Base-by-base conservation (phyloP, 2,113 vertebrate genomes). In the Papio anubis region DNA sequence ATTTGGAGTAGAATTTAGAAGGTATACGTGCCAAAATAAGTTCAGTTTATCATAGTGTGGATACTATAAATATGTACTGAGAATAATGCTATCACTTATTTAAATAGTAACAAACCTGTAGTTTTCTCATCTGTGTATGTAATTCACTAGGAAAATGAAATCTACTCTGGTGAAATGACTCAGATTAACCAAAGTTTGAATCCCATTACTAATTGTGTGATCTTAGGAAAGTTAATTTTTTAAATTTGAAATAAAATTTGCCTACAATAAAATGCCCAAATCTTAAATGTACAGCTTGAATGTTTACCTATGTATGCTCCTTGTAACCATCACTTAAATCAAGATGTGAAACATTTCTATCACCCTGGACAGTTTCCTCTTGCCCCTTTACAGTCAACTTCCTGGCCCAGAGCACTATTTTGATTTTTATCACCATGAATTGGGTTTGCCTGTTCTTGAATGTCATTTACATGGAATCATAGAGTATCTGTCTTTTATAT, bases 131-230 rank as follows among this genome's bases (percentile, higher is more conserved):
- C 14, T 72, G 8, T 23, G 5, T 59, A n/a, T 83, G 45, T n/a
- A 83, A 75, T 90, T 93, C 13, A 27, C 30, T 85, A 90, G 84
- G 57, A 84, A 87, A 91, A 78, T 43, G 79, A 94, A 89, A 52
- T 21, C 30, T 73, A 40, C 30, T 90, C 6, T 64, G 35, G 25
- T 79, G 68, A 78, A 91, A 83, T 95, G 64, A 95, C 32, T 80
- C 30, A 76, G 20, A 68, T 45, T 89, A 48, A 59, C 76, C 27
- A 48, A 35, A 32, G n/a, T 93, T 93, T 76, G 25, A 88, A 35
- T 45, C 10, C 48, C 9, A 66, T 85, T 93, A 59, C 17, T 70
- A 55, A 5, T 38, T 87, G 17, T 61, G 50, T 90, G 10, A 84
- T 95, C 38, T 55, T 43, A 32, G 18, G 75, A 20, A 80, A 30